Conservation (phyloP, 2,113 vertebrate genomes). For the Rhegmatorhina hoffmannsi region DNA sequence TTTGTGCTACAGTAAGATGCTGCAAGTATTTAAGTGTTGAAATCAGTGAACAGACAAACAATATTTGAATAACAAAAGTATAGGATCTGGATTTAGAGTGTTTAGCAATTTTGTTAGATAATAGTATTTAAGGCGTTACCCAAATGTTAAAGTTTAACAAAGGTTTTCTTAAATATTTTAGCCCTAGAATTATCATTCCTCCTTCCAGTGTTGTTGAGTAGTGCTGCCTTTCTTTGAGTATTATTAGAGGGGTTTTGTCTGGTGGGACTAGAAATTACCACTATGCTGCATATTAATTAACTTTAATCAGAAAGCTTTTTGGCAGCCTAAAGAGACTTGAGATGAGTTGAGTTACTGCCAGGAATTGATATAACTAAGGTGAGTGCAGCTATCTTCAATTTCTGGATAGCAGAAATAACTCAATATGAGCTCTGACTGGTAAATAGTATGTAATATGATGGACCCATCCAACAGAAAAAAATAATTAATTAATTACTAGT, state of each 20-base stretch:
- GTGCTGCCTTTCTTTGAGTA: background rate
- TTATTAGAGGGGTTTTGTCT: background rate
- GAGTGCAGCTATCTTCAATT: background rate
- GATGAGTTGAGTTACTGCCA: background rate
- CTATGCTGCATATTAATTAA: background rate
- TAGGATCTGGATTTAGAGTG: background rate
- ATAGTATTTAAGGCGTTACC: background rate
- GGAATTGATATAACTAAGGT: background rate
- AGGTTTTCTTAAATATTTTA: background rate
- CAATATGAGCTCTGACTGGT: background rate
- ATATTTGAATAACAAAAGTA: background rate
- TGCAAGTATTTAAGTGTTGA: background rate
- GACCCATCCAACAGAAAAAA: background rate
- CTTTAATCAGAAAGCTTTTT: background rate
- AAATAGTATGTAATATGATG: background rate
- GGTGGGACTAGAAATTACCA: background rate
- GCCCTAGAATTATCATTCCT: background rate
- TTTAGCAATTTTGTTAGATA: background rate
- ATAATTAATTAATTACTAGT: background rate
- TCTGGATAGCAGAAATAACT: background rate
- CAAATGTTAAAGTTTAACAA: background rate
- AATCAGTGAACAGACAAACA: background rate
- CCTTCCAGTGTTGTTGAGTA: background rate
- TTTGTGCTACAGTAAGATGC: background rate
- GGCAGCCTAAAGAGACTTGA: background rate